Conservation (phyloP, 2,888 invertebrate species). For the Agrotis segetum region DNA sequence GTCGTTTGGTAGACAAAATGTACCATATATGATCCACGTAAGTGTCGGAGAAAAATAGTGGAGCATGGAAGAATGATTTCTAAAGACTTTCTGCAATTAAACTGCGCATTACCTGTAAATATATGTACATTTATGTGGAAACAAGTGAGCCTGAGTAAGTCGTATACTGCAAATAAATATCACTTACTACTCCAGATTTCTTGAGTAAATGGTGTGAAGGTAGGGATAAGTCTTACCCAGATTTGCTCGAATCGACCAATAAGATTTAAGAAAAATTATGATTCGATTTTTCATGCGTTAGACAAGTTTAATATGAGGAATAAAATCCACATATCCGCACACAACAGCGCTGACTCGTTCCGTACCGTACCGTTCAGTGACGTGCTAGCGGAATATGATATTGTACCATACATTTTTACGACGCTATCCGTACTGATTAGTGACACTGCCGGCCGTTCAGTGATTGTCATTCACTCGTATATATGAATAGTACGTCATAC, state of each 20-base stretch:
- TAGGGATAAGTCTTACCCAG: background rate
- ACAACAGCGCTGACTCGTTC: no score
- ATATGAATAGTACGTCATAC: no score
- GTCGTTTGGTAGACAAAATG: constrained; percentile 34
- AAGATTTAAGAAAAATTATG: constrained; percentile 10
- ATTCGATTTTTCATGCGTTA: constrained; percentile 14
- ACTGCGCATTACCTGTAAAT: constrained; percentile 33
- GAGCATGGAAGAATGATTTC: constrained; percentile 12
- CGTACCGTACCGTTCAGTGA: no score
- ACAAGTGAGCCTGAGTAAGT: background rate
- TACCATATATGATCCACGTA: constrained; percentile 45
- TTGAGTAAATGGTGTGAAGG: background rate
- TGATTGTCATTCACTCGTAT: no score
- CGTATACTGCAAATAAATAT: background rate
- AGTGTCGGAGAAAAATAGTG: constrained; percentile 31
- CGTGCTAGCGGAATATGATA: no score
- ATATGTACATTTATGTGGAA: constrained; percentile 14
- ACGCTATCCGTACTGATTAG: no score
- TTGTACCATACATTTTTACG: no score
- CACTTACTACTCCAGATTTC: background rate
- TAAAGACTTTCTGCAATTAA: constrained; percentile 29
- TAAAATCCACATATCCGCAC: background rate
- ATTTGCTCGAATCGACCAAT: background rate
- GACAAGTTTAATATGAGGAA: constrained; percentile 4
- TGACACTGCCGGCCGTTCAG: no score